Base-by-base conservation (phyloP, 2,113 vertebrate species). In the Triplophysa tibetana region DNA sequence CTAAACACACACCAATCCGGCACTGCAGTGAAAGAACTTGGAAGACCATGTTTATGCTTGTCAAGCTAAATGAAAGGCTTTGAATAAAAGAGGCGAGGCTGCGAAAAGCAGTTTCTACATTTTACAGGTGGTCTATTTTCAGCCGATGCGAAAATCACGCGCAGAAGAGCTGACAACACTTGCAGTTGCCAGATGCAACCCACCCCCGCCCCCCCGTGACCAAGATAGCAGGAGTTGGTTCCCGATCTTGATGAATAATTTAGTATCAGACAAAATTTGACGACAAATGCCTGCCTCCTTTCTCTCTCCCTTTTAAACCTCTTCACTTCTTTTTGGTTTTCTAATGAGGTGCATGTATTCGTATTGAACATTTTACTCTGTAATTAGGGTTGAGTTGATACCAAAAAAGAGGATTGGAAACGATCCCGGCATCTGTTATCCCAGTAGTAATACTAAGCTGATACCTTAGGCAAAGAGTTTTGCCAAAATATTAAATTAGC, bases 11-110 rank as follows among this genome's bases (percentile, higher is more conserved):
- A 87, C 81, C 84, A 86, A 52, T 52, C 19, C 14, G 86, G 86
- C 88, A 82, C 89, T 88, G 90, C 89, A 91, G 90, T 82, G 76
- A 80, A 80, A 83, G 75, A 81, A 56, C 23, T 70, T 88, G 86
- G 81, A 81, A 84, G 21, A 81, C 80, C 67, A 67, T 64, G 45
- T 29, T 80, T 75, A 81, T 74, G 78, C 79, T 77, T 23, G 75
- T 84, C 80, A 89, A 81, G 19, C 73, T 77, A 85, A 80, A 74
- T 66, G 52, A 4, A 19, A 70, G 68, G 64, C 79, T 80, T 70
- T 56, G 80, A 52, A 50, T n/a, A 23, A 82, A 83, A 45, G 77
- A 75, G 2, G 12, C 43, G 45, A n/a, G 24, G n/a, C 2, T 64
- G 8, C 4, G 11, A 76, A 33, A 65, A 17, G n/a, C 54, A 54